Base-by-base conservation (phyloP, 2,888 invertebrate species). In the Tinea trinotella region DNA sequence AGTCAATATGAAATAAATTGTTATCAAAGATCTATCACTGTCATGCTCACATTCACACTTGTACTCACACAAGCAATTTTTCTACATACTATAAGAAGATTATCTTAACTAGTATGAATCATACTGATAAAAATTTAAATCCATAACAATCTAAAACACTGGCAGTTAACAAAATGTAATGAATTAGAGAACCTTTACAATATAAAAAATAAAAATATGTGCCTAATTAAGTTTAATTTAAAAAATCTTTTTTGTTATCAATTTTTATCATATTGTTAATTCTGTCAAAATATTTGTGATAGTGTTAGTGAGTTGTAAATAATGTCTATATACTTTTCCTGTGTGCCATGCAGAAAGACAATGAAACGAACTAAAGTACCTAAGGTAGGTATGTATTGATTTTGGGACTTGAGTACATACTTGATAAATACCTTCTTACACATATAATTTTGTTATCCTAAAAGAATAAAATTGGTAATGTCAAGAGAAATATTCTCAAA, bases 301-400 rank as follows among this genome's bases (percentile, higher is more conserved):
- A 18, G 46, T 19, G 40, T 40, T 6, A 15, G 40, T 30, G 30
- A 30, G 13, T 40, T 40, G 7, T 12, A 40, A 15, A 40, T 17
- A 19, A 46, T 46, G 46, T 19, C 17, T 19, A 46, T 46, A 18
- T 46, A 46, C 10, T 19, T 46, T 15, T 46, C 46, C 10, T 46
- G 46, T 19, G 46, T 46, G 46, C 46, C 46, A 19, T 46, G 46
- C 19, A 46, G 46, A n/a, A 46, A 46, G 19, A 46, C 18, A 19
- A 19, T 4, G 7, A 46, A 46, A 46, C 17, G 17, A 17, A 7
- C 12, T 46, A 46, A 46, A 44, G 44, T 44, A 9, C 5, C 18
- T n/a, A 46, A 46, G 46, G 46, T 46, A 46, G 46, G 46, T 46
- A 46, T 46, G 46, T 46, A 46, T 19, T 46, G 2, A n/a, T 19